Evolutionary conservation across 2,888 invertebrate genomes (phyloP), one percentile per base, ranked within the genome.

Genomic region (Drosophila neotestacea): DNA sequence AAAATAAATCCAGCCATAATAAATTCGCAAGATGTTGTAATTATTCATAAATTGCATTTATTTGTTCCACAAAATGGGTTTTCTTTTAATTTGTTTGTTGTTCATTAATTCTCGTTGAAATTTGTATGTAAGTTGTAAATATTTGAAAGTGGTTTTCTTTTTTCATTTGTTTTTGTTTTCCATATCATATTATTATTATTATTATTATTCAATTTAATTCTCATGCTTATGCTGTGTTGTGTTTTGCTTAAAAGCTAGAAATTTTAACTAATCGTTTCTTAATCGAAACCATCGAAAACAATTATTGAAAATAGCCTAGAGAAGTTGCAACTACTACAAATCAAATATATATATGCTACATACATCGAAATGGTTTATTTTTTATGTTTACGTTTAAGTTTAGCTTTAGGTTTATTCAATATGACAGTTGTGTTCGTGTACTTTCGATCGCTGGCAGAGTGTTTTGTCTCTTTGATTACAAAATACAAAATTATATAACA

Each of bases 31-130:
- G 10, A 47, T 47, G 52, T 77, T 70, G 52, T 77, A 87, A 69
- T 87, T 87, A 82, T 84, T 70, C 77, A 88, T 84, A 84, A 84
- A 84, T 84, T 84, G 88, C 77, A 83, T 88, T 85, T 88, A 84
- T 84, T 88, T 84, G 75, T 63, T 88, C 65, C 84, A 80, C 81
- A 84, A 85, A 82, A 85, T 78, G 76, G 51, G 44, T 34, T 44
- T 69, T 62, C 61, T 66, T 60, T 63, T 79, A 58, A 68, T 54
- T 64, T 70, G 58, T 56, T 63, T 63, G 42, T 64, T 73, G 48
- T 65, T 70, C 81, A 80, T 76, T 78, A 85, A 76, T 83, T 88
- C 70, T 74, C 81, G 77, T 80, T 88, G 81, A 85, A 88, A 74
- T 85, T 82, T 82, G 66, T 85, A 77, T 78, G 76, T 88, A 88